Base-by-base conservation (phyloP, 2,797 vertebrate species). In the Hoplostethus atlanticus region DNA sequence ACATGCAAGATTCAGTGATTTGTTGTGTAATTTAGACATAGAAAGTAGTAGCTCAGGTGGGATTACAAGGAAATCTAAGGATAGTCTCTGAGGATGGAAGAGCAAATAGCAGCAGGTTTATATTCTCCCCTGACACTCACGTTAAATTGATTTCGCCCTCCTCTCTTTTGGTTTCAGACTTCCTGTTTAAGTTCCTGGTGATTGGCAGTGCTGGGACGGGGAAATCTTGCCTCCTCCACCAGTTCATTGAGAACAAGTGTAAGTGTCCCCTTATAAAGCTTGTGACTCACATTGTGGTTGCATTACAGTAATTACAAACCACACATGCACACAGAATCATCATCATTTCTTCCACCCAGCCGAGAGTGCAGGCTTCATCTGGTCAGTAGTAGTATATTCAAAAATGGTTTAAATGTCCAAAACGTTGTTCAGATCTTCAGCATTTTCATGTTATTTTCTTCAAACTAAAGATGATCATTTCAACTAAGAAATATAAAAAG, bases 211-310 rank as follows among this genome's bases (percentile, higher is more conserved):
- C 97, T 0, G 97, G 97, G 64, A 95, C 97, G 0, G 97, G 97
- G 74, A 98, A 98, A 80, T 98, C 97, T 89, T 98, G 97, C 90
- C 96, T 98, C 71, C 96, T 98, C 61, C 97, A 98, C 83, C 97
- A 98, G 89, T 98, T 98, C 90, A 98, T 98, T 50, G 97, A 98
- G 86, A 98, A 94, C 92, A 98, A 98, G 87, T 98, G 97, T 98
- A 92, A 96, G 95, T 90, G 54, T 21, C 8, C 31, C 56, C 65
- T 8, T 30, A 48, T 25, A 7, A 34, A 40, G 13, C n/a, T 8
- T 36, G 21, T 65, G 62, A 73, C 21, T 60, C 79, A 44, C 58
- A 40, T 38, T 38, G 17, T 61, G 10, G 34, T 42, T 28, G 40
- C 6, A 51, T 11, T 10, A 52, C 5, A 30, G 11, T 12, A 31